Base-by-base conservation (phyloP, 1,140 invertebrate genomes). In the Drosophila bifasciata region DNA sequence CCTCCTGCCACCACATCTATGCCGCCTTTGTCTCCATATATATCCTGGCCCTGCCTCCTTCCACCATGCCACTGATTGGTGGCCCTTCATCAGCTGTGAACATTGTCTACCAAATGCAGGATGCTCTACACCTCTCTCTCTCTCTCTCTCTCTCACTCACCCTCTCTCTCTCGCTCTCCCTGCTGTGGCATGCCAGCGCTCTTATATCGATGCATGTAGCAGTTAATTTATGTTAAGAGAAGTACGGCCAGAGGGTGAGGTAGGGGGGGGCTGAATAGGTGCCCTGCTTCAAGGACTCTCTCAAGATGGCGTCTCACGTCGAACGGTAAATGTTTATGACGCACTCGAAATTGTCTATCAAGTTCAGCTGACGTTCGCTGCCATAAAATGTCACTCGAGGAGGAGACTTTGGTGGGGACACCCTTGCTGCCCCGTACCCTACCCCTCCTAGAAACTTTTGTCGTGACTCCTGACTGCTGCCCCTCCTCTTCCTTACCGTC, bases 241-340 rank as follows among this genome's bases (percentile, higher is more conserved):
- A 51, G 36, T 36, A 39, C 43, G 49, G 39, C 36, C 41, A 55
- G 41, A 19, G 41, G 13, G 13, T 53, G 32, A 45, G n/a, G 25
- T 7, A 41, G 52, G 32, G 32, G 0, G 11, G 32, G 11, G 1
- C 1, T n/a, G n/a, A n/a, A n/a, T n/a, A n/a, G n/a, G n/a, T n/a
- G n/a, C n/a, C n/a, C 3, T 13, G 32, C 32, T 36, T 36, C 32
- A 36, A 36, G 32, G 32, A 36, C 32, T 36, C 32, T 36, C 32
- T 36, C 32, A 36, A 36, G 32, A 44, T 55, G 45, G 58, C 53
- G 56, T 56, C 81, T 73, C 81, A 85, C 81, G 81, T 85, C 69
- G 68, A 81, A 85, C 78, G 81, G 81, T 85, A 88, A 85, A 85
- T 85, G 81, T 85, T 85, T 86, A 85, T 88, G 81, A 85, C 81